phyloP scores from a whole-genome alignment of 2,113 vertebrate genomes.

The Merops nubicus region DNA sequence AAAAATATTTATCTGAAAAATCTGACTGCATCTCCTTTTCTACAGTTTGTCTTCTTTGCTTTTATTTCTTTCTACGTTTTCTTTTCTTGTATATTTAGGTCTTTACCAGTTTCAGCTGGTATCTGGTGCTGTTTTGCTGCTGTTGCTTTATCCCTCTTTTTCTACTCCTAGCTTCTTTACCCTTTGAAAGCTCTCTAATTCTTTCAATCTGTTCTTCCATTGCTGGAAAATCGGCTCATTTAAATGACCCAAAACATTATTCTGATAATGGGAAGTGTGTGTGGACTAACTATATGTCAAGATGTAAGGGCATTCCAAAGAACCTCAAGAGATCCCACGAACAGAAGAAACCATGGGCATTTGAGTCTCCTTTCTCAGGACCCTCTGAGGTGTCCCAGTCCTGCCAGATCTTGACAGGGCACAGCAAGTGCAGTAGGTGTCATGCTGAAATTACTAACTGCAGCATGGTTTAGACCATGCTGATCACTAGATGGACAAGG shows the following conservation, averaged over 20 bases:
- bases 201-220: background rate
- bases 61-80: background rate
- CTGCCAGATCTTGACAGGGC: background rate
- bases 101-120: background rate
- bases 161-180: background rate
- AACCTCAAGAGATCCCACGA: background rate
- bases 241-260: background rate
- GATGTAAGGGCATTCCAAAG: background rate
- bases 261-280: background rate
- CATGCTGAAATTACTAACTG: background rate
- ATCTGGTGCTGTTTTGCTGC: background rate
- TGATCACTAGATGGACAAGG: background rate
- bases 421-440: background rate
- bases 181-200: background rate
- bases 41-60: background rate
- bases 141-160: background rate
- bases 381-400: background rate
- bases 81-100: background rate
- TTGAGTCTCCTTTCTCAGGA: background rate
- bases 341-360: background rate
- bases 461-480: background rate
- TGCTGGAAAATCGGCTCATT: background rate
- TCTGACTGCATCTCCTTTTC: background rate
- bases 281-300: background rate
- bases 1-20: background rate